Conservation (phyloP, 2,797 vertebrate genomes). For the Chelmon rostratus region DNA sequence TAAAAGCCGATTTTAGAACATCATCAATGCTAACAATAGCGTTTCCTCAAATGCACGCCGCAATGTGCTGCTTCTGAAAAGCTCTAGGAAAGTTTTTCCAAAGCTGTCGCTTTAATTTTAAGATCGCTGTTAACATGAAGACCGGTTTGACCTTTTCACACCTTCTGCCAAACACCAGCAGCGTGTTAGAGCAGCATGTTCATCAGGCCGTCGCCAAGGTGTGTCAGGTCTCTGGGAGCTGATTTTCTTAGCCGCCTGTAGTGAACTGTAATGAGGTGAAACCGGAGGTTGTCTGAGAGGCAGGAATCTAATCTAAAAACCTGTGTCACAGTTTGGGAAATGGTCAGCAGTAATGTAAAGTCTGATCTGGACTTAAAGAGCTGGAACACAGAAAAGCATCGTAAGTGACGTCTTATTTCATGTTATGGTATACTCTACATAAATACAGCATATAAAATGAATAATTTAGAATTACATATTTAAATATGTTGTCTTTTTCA, state of each 20-base stretch:
- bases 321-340: neutral
- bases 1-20: neutral
- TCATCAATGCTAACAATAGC: too few relatives aligned
- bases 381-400: neutral
- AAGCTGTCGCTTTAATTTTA: slow-evolving; percentile 9
- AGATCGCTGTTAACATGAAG: neutral
- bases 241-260: neutral
- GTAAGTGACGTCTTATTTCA: neutral
- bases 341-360: neutral
- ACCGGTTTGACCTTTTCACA: slow-evolving; percentile 7
- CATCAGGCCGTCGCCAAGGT: neutral
- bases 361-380: slow-evolving; percentile 7
- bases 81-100: neutral
- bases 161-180: neutral
- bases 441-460: neutral
- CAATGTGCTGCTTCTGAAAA: neutral
- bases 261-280: slow-evolving; percentile 3
- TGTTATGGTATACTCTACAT: neutral
- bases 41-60: neutral
- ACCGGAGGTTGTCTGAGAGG: neutral
- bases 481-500: slow-evolving; percentile 7
- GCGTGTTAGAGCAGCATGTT: neutral
- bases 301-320: neutral
- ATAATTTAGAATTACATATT: neutral
- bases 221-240: neutral